Evolutionary conservation across 2,888 invertebrate genomes (phyloP).

Genomic region (Cybosia mesomella): DNA sequence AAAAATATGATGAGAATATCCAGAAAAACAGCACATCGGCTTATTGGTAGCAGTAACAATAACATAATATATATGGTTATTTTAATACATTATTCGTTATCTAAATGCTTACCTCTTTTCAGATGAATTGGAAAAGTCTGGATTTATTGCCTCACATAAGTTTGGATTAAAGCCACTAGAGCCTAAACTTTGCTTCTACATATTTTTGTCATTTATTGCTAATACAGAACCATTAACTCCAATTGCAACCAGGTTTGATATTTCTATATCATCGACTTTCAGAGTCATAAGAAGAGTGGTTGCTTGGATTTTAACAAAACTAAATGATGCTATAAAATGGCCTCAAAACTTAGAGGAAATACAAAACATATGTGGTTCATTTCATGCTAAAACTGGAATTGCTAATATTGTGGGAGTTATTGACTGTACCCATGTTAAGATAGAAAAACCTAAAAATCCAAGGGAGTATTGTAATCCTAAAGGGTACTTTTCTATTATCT

Average conservation of each 20-base stretch:
- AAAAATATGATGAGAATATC: conserved; percentile 69
- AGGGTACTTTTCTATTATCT: conserved; percentile 70
- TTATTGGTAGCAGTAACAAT: conserved; percentile 60
- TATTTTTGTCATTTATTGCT: conserved; percentile 71
- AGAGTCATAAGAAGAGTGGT: conserved; percentile 71
- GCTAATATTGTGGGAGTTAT: conserved; percentile 69
- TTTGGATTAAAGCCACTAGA: conserved; percentile 73
- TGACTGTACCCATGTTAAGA: conserved; percentile 71
- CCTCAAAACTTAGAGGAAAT: conserved; percentile 64
- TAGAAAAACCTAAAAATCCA: conserved; percentile 72
- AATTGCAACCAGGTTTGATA: conserved; percentile 72
- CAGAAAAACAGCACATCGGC: conserved; percentile 61
- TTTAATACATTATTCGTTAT: neutral
- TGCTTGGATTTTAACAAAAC: conserved; percentile 71
- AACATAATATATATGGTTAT: neutral
- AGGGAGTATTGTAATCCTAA: conserved; percentile 70
- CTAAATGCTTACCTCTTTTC: conserved; percentile 48
- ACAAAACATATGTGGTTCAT: conserved; percentile 60
- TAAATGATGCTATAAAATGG: conserved; percentile 71
- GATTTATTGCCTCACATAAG: conserved; percentile 71
- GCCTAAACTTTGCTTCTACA: conserved; percentile 72
- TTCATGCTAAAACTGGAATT: conserved; percentile 66
- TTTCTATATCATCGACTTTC: conserved; percentile 74
- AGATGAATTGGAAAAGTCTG: conserved; percentile 73
- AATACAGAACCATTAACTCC: conserved; percentile 71